Evolutionary conservation across 2,888 invertebrate genomes (phyloP), one percentile per base, ranked within the genome.

Genomic region (Dicranocentrus wangi): DNA sequence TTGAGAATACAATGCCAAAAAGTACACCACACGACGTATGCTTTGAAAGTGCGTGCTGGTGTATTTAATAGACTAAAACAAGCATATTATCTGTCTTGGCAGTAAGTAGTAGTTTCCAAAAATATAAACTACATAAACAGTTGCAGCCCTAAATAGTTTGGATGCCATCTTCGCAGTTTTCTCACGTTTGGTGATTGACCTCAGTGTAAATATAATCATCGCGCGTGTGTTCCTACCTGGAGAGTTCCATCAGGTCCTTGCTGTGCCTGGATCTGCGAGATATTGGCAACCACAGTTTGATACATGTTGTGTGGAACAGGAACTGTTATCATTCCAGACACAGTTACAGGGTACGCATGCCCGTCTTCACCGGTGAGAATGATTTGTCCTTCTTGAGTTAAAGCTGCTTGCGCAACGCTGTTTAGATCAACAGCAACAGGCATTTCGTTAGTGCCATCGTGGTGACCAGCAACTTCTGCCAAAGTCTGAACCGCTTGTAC

Each of bases 231-330:
- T n/a, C n/a, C n/a, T 51, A 86, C 86, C 86, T 86, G 86, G 7
- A 86, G 39, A 10, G 85, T 81, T 1, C 85, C 86, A 55, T 86
- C 85, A 10, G 83, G 43, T 55, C 83, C 84, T 58, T 85, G 86
- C 23, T 75, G 75, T 13, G 92, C 91, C 87, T 93, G 92, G 86
- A 94, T 91, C 88, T 93, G 92, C 89, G 94, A 94, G 89, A 96
- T 95, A 89, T 94, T 94, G 75, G 96, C 95, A 88, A 97, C 94
- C 92, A 97, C 96, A 81, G 96, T 95, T 90, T 98, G 97, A 91
- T 98, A 98, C 94, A 98, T 96, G 83, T 96, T 95, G 79, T 95
- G 94, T 55, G 95, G 94, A 83, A 98, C 96, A 75, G 98, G 98
- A 87, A 98, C 95, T 73, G 97, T 96, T 89, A 98, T 96, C 90